Evolutionary conservation across 2,113 vertebrate species (phyloP).

Genomic region (Ammodytes marinus): DNA sequence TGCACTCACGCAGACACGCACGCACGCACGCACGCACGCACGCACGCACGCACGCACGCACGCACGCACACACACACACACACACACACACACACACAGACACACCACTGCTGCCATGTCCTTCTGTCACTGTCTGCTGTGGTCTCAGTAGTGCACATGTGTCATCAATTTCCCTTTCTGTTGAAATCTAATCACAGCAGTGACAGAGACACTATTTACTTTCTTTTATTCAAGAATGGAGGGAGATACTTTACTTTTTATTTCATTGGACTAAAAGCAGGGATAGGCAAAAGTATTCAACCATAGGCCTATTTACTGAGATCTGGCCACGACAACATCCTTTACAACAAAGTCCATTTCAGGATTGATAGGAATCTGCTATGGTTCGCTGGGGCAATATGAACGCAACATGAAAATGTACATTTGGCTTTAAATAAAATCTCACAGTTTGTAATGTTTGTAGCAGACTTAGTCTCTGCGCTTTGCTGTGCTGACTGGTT

Average conservation of each 20-base stretch:
- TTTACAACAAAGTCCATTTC: neutral
- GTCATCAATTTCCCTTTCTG: neutral
- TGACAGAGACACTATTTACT: neutral
- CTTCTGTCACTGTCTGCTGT: conserved; percentile 47
- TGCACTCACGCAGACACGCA: conserved; percentile 19
- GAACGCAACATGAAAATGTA: too few species aligned
- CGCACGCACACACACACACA: conserved; percentile 34
- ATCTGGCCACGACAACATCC: neutral
- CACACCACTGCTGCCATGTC: conserved; percentile 14
- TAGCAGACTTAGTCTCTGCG: neutral
- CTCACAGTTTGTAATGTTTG: neutral
- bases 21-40: conserved; percentile 13
- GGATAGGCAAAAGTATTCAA: too few species aligned
- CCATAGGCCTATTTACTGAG: neutral
- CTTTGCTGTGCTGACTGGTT: neutral
- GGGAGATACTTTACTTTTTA: too few species aligned
- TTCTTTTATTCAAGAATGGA: neutral
- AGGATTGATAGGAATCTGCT: too few species aligned
- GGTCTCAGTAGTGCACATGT: neutral
- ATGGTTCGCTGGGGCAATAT: too few species aligned
- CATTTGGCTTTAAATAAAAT: too few species aligned
- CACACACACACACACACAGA: conserved; percentile 11
- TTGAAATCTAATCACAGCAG: neutral
- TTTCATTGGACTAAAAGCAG: too few species aligned
- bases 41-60: conserved; percentile 23